A percentile compares a stretch with the other conserved stretches of the same genome.
These are phyloP conservation scores for Parnassius glacialis DNA, from an alignment of 2,888 invertebrate species.

Conservation along the genomic window DNA sequence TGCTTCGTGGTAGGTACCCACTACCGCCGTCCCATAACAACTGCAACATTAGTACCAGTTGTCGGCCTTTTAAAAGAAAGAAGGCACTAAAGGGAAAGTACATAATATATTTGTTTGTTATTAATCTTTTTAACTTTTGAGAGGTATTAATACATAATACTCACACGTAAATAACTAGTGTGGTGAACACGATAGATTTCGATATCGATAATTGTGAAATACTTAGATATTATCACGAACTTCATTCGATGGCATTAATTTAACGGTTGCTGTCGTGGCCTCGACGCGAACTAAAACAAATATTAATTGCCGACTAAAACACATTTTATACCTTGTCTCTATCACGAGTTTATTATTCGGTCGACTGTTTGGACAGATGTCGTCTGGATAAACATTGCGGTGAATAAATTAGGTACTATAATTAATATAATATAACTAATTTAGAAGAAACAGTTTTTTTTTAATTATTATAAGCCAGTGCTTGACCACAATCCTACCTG, in stretches of 20 bases:
- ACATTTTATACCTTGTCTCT: conserved; percentile 20
- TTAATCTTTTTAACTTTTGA: too few species aligned
- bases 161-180: conserved; percentile 2
- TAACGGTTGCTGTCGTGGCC: conserved; percentile 17
- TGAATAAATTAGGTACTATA: conserved; percentile 11
- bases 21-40: too few species aligned
- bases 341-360: conserved; percentile 9
- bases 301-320: conserved; percentile 22
- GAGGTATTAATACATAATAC: too few species aligned
- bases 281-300: conserved; percentile 22
- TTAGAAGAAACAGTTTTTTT: not conserved
- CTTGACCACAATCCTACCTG: too few species aligned
- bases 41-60: too few species aligned
- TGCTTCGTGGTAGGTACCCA: too few species aligned
- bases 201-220: conserved; percentile 15
- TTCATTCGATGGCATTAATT: conserved; percentile 9
- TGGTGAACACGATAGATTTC: not conserved
- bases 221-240: conserved; percentile 17
- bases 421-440: conserved; percentile 3
- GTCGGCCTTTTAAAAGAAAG: too few species aligned
- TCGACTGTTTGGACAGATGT: conserved; percentile 23
- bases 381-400: conserved; percentile 16
- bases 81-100: too few species aligned
- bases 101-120: too few species aligned
- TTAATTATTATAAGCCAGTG: not conserved